Evolutionary conservation across 2,113 vertebrate genomes (phyloP).

Genomic region (Galbula dea): DNA sequence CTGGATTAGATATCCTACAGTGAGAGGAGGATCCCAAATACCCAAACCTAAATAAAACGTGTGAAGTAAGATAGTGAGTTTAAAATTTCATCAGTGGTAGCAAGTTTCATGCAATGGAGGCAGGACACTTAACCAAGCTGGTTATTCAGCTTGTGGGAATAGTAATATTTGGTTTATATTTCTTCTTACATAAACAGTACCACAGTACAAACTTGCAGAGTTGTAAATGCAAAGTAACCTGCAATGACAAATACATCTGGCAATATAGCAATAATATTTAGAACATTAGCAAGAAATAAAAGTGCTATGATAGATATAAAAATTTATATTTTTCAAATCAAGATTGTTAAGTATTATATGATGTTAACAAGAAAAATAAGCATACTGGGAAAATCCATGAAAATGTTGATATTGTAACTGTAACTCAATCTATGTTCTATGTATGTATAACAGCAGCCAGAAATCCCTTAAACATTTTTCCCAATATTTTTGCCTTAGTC

Average conservation of each 20-base stretch:
- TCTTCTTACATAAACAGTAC: not conserved
- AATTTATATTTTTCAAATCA: not conserved
- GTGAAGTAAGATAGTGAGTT: not conserved
- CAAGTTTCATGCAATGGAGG: not conserved
- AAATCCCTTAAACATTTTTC: not conserved
- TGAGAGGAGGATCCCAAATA: not conserved
- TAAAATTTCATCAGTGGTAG: not conserved
- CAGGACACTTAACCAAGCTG: not conserved
- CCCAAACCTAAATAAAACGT: not conserved
- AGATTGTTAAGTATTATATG: rapidly evolving
- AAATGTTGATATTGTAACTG: not conserved
- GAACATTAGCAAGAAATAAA: not conserved
- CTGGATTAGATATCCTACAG: not conserved
- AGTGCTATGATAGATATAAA: not conserved
- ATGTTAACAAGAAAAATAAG: not conserved
- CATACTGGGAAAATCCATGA: not conserved
- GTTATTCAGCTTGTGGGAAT: not conserved
- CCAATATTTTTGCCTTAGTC: rapidly evolving
- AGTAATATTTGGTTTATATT: not conserved
- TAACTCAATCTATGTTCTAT: not conserved
- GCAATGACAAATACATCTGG: not conserved
- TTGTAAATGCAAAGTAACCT: not conserved
- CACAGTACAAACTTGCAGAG: not conserved
- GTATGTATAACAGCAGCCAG: not conserved
- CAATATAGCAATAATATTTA: not conserved